Base-by-base conservation (phyloP, 2,797 vertebrate genomes). In the Pristis pectinata region DNA sequence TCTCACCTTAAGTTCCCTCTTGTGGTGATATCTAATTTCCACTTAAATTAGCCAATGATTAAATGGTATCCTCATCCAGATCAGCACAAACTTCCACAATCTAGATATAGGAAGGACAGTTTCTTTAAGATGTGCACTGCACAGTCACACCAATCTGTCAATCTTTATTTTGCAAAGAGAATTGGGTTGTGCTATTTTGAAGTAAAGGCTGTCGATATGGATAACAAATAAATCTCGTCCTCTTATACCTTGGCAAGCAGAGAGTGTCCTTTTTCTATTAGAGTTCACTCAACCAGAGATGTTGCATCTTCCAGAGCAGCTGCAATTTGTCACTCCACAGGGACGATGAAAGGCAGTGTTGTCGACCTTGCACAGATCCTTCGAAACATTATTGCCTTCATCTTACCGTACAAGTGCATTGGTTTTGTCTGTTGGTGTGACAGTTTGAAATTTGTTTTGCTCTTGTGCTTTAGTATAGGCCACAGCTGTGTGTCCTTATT, bases 231-330 rank as follows among this genome's bases (percentile, higher is more conserved):
- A 70, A 76, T 74, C 92, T 94, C 41, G 53, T 53, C 72, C 92
- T 94, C 30, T 94, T 56, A 15, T 53, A 56, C 34, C 92, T 94
- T n/a, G 70, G 44, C 92, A 74, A 94, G 72, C 70, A 94, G 34
- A 74, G 70, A 94, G 76, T 56, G 92, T 76, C 70, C 92, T 41
- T 76, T 94, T 94, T 49, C 92, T 76, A 94, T 76, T 94, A 76
- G 49, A 94, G 41, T 44, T 94, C 70, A 76, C 92, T 94, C 92
- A 94, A 94, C 92, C 92, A 94, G 70, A 76, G 92, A 94, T 76
- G 67, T 34, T 30, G 70, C 64, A 49, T 76, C 92, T 94, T 72
- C 15, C 92, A 74, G 67, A 56, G 44, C 70, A 76, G 44, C 70
- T 94, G 67, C 70, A 94, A 76, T 94, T 70, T 94, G 70, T 70